These are phyloP conservation scores for Eueremaeus valkanovi DNA, from an alignment of 2,888 invertebrate genomes.

Conservation along the genomic window DNA sequence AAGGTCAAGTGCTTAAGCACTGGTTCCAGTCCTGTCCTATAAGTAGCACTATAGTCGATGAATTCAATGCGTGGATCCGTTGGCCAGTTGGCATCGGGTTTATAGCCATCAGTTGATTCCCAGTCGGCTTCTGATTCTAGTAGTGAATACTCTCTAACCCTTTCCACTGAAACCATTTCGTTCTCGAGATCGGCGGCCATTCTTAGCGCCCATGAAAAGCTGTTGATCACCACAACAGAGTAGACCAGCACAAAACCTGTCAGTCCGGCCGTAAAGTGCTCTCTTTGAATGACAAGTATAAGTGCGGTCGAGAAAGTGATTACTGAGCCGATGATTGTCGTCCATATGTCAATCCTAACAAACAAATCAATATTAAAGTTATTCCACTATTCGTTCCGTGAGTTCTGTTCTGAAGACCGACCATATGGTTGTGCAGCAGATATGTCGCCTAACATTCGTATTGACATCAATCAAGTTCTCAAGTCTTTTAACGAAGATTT, in stretches of 20 bases:
- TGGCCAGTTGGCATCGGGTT: neutral
- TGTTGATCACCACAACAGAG: neutral
- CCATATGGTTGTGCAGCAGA: neutral
- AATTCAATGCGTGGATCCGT: constrained; percentile 70
- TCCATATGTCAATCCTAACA: constrained; percentile 18
- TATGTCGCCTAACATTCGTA: neutral
- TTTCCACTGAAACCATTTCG: constrained; percentile 58
- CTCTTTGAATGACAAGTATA: neutral
- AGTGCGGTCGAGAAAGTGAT: constrained; percentile 1
- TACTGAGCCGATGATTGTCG: neutral
- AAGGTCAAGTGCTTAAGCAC: constrained; percentile 76
- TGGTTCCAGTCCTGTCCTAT: constrained; percentile 77
- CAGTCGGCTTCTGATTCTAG: constrained; percentile 53
- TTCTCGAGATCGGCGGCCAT: constrained; percentile 59
- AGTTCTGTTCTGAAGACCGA: neutral
- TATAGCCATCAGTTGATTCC: neutral
- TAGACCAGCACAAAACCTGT: neutral
- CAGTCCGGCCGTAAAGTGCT: neutral
- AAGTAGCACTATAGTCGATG: constrained; percentile 74
- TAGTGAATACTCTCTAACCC: constrained; percentile 57
- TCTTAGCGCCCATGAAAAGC: constrained; percentile 56
- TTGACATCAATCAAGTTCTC: neutral
- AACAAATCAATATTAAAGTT: neutral
- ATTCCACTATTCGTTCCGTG: neutral
- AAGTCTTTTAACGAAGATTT: constrained; percentile 65